Percentiles rank a stretch among this genome's conserved stretches.
Conservation (phyloP, 2,113 vertebrate species). For the Eonycteris spelaea region DNA sequence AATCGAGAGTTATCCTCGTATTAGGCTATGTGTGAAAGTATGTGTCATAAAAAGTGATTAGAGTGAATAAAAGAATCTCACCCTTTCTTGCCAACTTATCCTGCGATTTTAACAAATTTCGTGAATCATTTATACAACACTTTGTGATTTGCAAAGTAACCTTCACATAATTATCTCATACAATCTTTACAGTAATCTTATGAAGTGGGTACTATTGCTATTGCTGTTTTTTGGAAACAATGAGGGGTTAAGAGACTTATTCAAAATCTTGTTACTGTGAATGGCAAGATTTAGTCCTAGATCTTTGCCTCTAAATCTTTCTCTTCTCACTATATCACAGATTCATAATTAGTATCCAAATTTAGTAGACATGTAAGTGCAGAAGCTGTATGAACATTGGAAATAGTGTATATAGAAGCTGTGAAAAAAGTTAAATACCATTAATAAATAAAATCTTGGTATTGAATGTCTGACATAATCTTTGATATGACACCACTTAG, state of each 20-base stretch:
- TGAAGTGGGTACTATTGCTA: not conserved
- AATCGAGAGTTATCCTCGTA: not conserved
- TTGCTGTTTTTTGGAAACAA: slow-evolving; percentile 5
- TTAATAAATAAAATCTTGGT: slow-evolving; percentile 23
- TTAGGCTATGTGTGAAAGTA: not conserved
- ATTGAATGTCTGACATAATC: not conserved
- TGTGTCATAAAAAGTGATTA: not conserved
- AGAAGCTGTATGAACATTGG: not conserved
- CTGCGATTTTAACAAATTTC: slow-evolving; percentile 38
- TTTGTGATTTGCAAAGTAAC: not conserved
- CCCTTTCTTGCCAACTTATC: slow-evolving; percentile 14
- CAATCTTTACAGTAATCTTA: not conserved
- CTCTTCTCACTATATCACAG: not conserved
- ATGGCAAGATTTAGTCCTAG: not conserved
- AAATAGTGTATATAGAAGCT: not conserved
- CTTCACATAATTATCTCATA: not conserved
- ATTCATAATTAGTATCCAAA: not conserved
- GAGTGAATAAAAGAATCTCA: not conserved
- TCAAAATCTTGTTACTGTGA: slow-evolving; percentile 10
- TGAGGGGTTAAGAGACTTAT: not conserved
- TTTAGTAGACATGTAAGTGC: slow-evolving; percentile 14
- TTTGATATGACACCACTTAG: not conserved
- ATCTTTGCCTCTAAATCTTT: slow-evolving; percentile 35
- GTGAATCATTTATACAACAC: not conserved
- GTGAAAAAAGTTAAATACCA: not conserved